Evolutionary conservation across 1,140 invertebrate species (phyloP).

Genomic region (Drosophila pseudoananassae): DNA sequence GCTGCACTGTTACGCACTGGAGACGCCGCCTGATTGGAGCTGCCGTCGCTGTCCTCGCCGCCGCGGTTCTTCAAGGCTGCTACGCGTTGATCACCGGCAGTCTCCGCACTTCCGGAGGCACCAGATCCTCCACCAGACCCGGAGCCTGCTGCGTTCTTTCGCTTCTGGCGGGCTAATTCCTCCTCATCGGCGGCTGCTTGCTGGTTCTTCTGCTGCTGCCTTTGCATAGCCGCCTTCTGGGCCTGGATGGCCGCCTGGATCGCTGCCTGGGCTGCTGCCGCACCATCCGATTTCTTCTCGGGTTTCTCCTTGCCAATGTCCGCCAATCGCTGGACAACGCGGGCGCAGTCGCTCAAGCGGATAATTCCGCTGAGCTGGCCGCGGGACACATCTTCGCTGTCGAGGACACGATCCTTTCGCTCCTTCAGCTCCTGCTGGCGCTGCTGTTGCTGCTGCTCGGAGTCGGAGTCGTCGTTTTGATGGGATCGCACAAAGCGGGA

Average conservation of each 20-base stretch:
- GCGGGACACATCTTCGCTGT: constrained; percentile 94
- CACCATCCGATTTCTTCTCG: constrained; percentile 87
- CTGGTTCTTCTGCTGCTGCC: constrained; percentile 72
- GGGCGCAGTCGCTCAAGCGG: constrained; percentile 93
- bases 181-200: constrained; percentile 92
- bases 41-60: constrained; percentile 84
- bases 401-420: constrained; percentile 91
- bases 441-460: constrained; percentile 85
- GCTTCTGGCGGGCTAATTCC: constrained; percentile 94
- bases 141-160: constrained; percentile 87
- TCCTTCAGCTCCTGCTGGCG: constrained; percentile 87
- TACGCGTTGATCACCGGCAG: constrained; percentile 77
- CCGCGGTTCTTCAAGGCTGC: constrained; percentile 82
- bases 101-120: constrained; percentile 34
- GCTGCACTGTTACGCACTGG: constrained; percentile 85
- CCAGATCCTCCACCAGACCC: constrained; percentile 83
- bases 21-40: constrained; percentile 70
- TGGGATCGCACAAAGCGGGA: constrained; percentile 89
- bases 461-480: constrained; percentile 88
- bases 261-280: constrained; percentile 84
- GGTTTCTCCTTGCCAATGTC: constrained; percentile 90
- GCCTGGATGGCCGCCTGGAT: constrained; percentile 85
- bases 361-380: constrained; percentile 96
- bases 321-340: constrained; percentile 94
- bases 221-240: constrained; percentile 83